A percentile compares a stretch with the other conserved stretches of the same genome.
phyloP scores from a whole-genome alignment of 2,797 vertebrate species.

The Melopsittacus undulatus region DNA sequence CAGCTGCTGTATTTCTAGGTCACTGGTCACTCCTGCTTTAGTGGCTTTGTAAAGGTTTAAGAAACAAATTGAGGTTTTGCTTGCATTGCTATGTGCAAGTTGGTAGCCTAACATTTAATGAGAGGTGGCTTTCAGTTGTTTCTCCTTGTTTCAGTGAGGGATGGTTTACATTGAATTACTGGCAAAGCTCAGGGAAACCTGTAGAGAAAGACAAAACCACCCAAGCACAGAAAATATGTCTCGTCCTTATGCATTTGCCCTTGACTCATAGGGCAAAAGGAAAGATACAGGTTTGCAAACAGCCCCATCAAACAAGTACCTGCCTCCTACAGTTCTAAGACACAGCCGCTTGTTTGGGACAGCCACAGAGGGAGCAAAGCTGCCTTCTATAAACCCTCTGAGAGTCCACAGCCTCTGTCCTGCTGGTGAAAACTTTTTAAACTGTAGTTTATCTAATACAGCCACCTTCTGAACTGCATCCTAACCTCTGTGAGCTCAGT shows the following conservation, averaged over 20 bases:
- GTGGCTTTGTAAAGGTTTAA: not conserved
- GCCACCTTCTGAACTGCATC: not conserved
- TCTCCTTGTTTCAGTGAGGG: rapidly evolving
- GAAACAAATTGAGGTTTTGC: not conserved
- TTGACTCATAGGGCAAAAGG: not conserved
- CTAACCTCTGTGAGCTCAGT: not conserved
- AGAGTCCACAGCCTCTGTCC: not conserved
- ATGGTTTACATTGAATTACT: not conserved
- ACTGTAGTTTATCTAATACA: not conserved
- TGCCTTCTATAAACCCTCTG: not conserved
- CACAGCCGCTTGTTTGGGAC: not conserved
- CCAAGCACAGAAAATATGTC: not conserved
- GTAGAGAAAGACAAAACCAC: not conserved
- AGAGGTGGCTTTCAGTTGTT: not conserved
- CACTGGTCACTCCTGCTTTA: slow-evolving; percentile 28
- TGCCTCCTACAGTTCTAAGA: not conserved
- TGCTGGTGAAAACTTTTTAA: not conserved
- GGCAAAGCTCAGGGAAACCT: not conserved
- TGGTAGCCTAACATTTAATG: not conserved
- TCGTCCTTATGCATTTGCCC: not conserved
- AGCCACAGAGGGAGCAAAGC: not conserved
- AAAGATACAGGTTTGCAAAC: not conserved
- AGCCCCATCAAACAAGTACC: not conserved
- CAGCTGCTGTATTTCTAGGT: slow-evolving; percentile 45
- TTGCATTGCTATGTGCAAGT: not conserved